A percentile compares a stretch with the other conserved stretches of the same genome.
phyloP scores from a whole-genome alignment of 2,113 vertebrate species.

The Plotosus lineatus region DNA sequence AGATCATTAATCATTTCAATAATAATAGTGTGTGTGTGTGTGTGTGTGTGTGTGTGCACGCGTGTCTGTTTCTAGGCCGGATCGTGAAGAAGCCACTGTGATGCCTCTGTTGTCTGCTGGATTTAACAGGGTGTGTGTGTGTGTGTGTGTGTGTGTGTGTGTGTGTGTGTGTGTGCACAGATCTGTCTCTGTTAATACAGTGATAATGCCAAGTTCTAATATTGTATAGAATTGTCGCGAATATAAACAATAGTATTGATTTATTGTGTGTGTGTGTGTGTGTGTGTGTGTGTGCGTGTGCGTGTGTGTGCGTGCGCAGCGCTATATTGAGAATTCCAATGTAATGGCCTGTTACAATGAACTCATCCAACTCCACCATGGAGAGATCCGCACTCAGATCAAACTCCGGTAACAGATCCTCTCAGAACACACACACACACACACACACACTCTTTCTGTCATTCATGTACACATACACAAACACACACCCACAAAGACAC shows the following conservation, averaged over 20 bases:
- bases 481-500: background rate
- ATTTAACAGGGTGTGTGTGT: slow-evolving; percentile 88
- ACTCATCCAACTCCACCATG: slow-evolving; percentile 90
- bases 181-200: background rate
- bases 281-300: slow-evolving; percentile 83
- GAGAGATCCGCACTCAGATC: slow-evolving; percentile 92
- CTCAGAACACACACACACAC: slow-evolving; percentile 42
- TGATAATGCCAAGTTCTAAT: background rate
- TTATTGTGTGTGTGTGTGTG: slow-evolving; percentile 48
- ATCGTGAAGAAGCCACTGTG: slow-evolving; percentile 89
- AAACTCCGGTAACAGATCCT: slow-evolving; percentile 83
- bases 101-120: slow-evolving; percentile 91
- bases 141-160: slow-evolving; percentile 8
- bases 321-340: slow-evolving; percentile 91
- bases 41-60: background rate
- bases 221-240: background rate
- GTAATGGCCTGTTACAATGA: slow-evolving; percentile 97
- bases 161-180: background rate
- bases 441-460: slow-evolving; percentile 4
- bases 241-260: background rate
- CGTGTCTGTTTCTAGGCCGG: slow-evolving; percentile 76
- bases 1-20: background rate
- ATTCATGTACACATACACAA: slow-evolving; percentile 11
- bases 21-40: background rate
- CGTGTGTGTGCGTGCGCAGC: slow-evolving; percentile 65